These are phyloP conservation scores for Macropus fuliginosus DNA, from an alignment of 2,797 vertebrate genomes.

Conservation along the genomic window DNA sequence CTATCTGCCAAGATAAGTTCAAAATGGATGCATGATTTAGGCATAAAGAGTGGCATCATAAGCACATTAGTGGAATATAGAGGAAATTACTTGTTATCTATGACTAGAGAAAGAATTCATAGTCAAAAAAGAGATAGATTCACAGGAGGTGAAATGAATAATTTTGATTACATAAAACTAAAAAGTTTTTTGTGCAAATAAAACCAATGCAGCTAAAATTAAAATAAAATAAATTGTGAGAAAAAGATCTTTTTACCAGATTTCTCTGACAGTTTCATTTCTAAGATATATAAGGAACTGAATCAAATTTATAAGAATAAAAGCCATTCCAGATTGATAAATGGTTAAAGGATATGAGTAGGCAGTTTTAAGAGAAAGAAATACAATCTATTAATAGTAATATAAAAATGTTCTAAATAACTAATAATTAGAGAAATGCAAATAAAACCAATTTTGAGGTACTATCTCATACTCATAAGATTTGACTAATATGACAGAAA, in stretches of 20 bases:
- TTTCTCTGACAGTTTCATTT: too few species aligned
- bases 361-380: too few species aligned
- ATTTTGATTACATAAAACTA: neutral
- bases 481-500: too few species aligned
- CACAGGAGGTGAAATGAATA: neutral
- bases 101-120: neutral
- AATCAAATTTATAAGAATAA: too few species aligned
- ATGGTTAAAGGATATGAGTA: too few species aligned
- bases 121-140: neutral
- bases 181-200: neutral
- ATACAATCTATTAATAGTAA: neutral
- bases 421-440: neutral
- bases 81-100: neutral
- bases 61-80: neutral
- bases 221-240: neutral
- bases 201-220: neutral
- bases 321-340: too few species aligned
- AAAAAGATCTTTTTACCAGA: too few species aligned
- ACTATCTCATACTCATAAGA: neutral
- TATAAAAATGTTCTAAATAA: neutral
- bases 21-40: neutral
- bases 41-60: neutral
- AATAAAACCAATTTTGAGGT: neutral
- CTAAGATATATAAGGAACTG: too few species aligned
- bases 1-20: neutral